Base-by-base conservation (phyloP, 2,113 vertebrate genomes). In the Takifugu flavidus region DNA sequence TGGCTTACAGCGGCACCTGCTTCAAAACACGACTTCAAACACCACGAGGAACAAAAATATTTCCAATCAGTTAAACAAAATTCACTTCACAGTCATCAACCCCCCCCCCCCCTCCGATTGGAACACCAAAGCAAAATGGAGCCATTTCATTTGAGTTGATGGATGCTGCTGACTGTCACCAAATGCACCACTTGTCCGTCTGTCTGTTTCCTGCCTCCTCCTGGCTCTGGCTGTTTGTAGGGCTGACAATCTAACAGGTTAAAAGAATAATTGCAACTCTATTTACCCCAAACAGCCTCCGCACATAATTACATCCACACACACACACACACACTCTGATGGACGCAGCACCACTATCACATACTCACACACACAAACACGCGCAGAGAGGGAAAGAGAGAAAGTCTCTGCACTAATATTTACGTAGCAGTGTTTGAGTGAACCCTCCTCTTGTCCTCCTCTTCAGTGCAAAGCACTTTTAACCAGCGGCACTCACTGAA, bases 401-500 rank as follows among this genome's bases (percentile, higher is more conserved):
- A 44, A 54, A 14, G 51, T 29, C 71, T 59, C 75, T 77, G 80
- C 60, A 63, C 84, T 87, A 86, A 87, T 88, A 88, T 89, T 90
- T 89, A 80, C 85, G 79, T 86, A 84, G 86, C 77, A 77, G 68
- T 91, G 78, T 93, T 93, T 91, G 86, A 92, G 92, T 91, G 92
- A 92, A 90, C 91, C 91, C 76, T 67, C 90, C 90, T 91, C 78
- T 89, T 88, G 85, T 85, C 77, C 89, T 90, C 90, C 92, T 93
- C 92, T 93, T 88, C 90, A 87, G 81, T 88, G 89, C 91, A 88
- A 88, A 92, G 91, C 90, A 85, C 91, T 89, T 91, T 91, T 92
- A 91, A 91, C 92, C 89, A 92, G 91, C 86, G 91, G 89, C 93
- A 93, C 94, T 98, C 92, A 92, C 91, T 86, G 86, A 91, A 92